These are phyloP conservation scores for Platysteira castanea DNA, from an alignment of 2,113 vertebrate genomes.

Conservation along the genomic window DNA sequence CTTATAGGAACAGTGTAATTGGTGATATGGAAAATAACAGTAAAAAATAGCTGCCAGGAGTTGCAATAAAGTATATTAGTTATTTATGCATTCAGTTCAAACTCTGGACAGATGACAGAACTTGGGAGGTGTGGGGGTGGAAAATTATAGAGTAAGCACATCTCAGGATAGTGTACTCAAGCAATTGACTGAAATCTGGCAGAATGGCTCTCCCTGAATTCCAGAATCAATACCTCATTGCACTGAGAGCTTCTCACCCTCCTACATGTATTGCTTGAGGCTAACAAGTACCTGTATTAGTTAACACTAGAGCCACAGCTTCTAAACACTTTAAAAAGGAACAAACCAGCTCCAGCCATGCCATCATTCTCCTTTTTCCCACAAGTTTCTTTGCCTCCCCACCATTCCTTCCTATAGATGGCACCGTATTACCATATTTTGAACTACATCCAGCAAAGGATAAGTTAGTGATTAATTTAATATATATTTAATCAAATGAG, in stretches of 20 bases:
- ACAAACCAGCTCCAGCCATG: background rate
- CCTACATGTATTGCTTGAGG: background rate
- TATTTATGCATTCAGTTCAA: background rate
- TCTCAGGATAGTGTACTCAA: background rate
- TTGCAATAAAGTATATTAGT: background rate
- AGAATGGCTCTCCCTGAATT: background rate
- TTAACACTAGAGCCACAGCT: background rate
- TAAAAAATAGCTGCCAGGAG: background rate
- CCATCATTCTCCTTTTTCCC: background rate
- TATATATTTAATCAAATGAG: background rate
- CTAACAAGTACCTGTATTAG: background rate
- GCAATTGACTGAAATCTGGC: conserved; percentile 20
- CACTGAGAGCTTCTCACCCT: background rate
- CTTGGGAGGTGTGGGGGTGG: background rate
- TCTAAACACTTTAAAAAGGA: background rate
- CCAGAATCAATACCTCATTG: conserved; percentile 34
- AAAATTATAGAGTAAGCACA: background rate
- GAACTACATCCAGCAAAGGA: background rate
- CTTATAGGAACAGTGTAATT: background rate
- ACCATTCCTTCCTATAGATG: background rate
- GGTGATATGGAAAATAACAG: background rate
- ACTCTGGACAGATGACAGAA: background rate
- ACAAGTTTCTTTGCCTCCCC: background rate
- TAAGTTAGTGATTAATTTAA: background rate
- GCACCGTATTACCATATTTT: background rate